phyloP scores from a whole-genome alignment of 2,888 invertebrate species.

The Ptychoptera contaminata region DNA sequence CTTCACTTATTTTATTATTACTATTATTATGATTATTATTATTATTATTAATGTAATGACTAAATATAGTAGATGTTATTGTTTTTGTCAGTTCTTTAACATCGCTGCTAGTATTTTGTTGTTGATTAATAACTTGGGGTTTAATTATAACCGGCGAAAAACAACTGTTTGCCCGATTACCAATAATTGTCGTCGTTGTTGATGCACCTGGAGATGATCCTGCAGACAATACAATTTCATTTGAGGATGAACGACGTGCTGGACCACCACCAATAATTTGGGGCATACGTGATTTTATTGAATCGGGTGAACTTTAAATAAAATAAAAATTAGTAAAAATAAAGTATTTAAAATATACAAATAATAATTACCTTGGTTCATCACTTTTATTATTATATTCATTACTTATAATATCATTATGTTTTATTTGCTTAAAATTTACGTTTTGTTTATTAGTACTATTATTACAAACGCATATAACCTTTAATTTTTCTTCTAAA shows the following conservation, averaged over 20 bases:
- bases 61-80: no score
- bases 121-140: background rate
- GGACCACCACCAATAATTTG: constrained; percentile 1
- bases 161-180: constrained; percentile 1
- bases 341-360: background rate
- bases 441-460: constrained; percentile 8
- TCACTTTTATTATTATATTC: background rate
- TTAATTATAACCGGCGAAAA: constrained; percentile 6
- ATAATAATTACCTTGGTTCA: background rate
- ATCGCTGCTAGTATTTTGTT: background rate
- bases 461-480: constrained; percentile 25
- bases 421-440: constrained; percentile 2
- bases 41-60: no score
- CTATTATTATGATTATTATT: no score
- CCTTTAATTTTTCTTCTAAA: constrained; percentile 39
- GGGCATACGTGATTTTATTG: constrained; percentile 19
- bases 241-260: constrained; percentile 4
- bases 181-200: constrained; percentile 2
- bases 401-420: background rate
- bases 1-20: background rate
- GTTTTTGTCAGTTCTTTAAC: no score
- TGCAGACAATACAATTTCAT: background rate
- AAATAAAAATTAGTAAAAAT: background rate
- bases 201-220: background rate
- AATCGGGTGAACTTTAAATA: constrained; percentile 21